These are phyloP conservation scores for Lepidonotus clava DNA, from an alignment of 2,888 invertebrate genomes.

Conservation along the genomic window DNA sequence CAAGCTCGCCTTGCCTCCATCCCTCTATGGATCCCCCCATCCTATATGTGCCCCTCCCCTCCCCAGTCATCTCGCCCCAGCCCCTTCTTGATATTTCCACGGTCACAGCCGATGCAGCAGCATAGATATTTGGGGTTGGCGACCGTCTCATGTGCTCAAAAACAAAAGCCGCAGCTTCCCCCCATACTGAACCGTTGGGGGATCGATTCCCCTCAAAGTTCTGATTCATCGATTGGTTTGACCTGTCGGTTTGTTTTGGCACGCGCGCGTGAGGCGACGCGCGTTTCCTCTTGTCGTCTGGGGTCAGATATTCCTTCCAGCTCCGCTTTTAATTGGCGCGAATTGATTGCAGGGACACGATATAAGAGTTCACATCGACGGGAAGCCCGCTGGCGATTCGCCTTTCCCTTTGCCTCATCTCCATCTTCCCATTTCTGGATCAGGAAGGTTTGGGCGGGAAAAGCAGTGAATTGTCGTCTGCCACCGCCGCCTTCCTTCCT, in stretches of 20 bases:
- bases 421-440: too few species aligned
- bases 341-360: too few species aligned
- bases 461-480: slow-evolving; percentile 14
- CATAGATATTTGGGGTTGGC: background rate
- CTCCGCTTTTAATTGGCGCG: background rate
- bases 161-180: background rate
- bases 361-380: background rate
- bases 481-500: background rate
- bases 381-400: background rate
- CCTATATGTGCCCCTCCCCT: background rate
- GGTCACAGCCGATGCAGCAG: background rate
- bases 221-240: slow-evolving; percentile 28
- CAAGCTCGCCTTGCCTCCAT: background rate
- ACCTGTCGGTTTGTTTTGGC: background rate
- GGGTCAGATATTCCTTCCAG: slow-evolving; percentile 2
- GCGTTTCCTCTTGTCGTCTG: background rate
- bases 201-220: slow-evolving; percentile 23
- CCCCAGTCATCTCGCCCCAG: background rate
- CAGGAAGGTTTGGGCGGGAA: slow-evolving; percentile 15
- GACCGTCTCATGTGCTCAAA: background rate
- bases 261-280: background rate
- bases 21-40: background rate
- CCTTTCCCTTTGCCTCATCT: too few species aligned
- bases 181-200: background rate
- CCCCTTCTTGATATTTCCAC: background rate